Percentiles rank a stretch among this genome's conserved stretches.
phyloP scores from a whole-genome alignment of 2,797 vertebrate genomes.

The Menidia menidia region DNA sequence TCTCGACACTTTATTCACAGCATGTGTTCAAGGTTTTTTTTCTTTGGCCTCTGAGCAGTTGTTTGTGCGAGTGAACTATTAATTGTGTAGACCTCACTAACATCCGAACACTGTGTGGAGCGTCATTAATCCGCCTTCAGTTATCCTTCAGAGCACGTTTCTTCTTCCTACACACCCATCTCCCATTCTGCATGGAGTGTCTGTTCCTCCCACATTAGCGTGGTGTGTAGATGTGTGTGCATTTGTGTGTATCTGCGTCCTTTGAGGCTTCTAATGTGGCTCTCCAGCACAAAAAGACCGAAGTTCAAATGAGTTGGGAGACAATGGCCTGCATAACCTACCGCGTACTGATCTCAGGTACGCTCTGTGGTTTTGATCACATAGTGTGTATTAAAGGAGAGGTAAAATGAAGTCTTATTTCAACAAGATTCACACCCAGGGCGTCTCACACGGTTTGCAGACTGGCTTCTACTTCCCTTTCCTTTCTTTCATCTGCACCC shows the following conservation, averaged over 20 bases:
- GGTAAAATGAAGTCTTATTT: not conserved
- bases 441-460: not conserved
- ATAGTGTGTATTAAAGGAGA: conserved; percentile 2
- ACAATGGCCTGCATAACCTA: conserved; percentile 51
- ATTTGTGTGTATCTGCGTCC: conserved; percentile 25
- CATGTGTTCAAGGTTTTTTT: not conserved
- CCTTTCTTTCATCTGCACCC: not conserved
- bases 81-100: not conserved
- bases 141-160: conserved; percentile 34
- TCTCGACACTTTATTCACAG: not conserved
- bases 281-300: conserved; percentile 55
- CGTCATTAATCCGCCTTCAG: conserved; percentile 43
- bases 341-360: conserved; percentile 20
- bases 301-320: conserved; percentile 65
- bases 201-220: conserved; percentile 36
- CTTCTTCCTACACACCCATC: conserved; percentile 53
- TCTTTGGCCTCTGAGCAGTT: not conserved
- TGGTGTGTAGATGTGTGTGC: conserved; percentile 11
- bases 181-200: conserved; percentile 48
- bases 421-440: not conserved
- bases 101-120: not conserved
- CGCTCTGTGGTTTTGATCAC: not conserved
- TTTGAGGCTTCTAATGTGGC: conserved; percentile 70
- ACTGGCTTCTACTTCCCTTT: not conserved
- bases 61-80: not conserved